Evolutionary conservation across 2,888 invertebrate species (phyloP).

Genomic region (Cistogaster globosa): DNA sequence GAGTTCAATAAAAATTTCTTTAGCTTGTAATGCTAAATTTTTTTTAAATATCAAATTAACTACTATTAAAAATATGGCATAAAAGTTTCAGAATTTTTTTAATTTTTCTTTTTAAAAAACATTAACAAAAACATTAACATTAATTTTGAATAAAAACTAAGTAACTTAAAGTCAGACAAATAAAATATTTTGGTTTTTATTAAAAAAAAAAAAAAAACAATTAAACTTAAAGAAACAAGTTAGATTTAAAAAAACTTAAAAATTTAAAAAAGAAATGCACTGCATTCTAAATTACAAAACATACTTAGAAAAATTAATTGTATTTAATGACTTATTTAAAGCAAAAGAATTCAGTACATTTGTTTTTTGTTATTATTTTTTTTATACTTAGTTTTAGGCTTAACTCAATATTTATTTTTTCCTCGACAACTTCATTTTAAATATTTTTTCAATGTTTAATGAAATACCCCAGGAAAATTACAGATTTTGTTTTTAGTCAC

Average conservation of each 20-base stretch:
- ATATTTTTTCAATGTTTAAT: background rate
- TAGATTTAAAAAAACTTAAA: slow-evolving; percentile 35
- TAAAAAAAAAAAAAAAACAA: background rate
- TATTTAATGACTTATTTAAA: slow-evolving; percentile 17
- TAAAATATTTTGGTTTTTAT: too few species aligned
- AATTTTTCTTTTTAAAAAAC: slow-evolving; percentile 47
- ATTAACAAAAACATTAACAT: slow-evolving; percentile 57
- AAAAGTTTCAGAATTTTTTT: slow-evolving; percentile 56
- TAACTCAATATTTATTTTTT: background rate
- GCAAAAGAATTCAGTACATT: slow-evolving; percentile 63
- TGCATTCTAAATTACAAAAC: slow-evolving; percentile 49
- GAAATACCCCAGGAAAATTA: background rate
- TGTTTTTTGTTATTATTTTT: slow-evolving; percentile 4
- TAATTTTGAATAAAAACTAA: slow-evolving; percentile 43
- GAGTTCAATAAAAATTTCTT: background rate
- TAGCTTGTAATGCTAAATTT: background rate
- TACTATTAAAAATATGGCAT: slow-evolving; percentile 63
- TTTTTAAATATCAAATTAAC: slow-evolving; percentile 44
- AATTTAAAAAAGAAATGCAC: slow-evolving; percentile 42
- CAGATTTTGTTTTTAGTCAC: background rate
- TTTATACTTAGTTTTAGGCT: slow-evolving; percentile 24
- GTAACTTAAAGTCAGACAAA: too few species aligned
- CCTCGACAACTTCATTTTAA: background rate
- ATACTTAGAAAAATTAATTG: slow-evolving; percentile 1
- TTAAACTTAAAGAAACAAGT: slow-evolving; percentile 6